These are phyloP conservation scores for Poicephalus meyeri DNA, from an alignment of 2,113 vertebrate species.

Conservation along the genomic window DNA sequence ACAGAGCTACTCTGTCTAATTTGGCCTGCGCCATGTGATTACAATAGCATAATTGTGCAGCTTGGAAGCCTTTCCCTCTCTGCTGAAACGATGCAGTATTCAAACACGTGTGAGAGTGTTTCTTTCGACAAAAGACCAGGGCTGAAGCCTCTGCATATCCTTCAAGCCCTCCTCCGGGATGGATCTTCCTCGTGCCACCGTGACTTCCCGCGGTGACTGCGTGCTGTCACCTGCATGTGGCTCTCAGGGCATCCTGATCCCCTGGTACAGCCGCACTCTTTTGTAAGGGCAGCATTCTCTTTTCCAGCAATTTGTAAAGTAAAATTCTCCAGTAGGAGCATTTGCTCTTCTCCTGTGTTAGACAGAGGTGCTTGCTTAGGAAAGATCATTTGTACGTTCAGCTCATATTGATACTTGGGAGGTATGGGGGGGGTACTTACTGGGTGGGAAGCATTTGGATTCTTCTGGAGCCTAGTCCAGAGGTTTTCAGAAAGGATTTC, in stretches of 20 bases:
- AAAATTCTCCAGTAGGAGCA: not conserved
- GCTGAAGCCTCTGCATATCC: not conserved
- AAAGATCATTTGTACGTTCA: not conserved
- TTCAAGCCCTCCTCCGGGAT: not conserved
- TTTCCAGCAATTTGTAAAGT: not conserved
- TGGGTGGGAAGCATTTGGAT: not conserved
- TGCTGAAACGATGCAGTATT: slow-evolving; percentile 47
- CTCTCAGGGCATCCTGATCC: not conserved
- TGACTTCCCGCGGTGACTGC: not conserved
- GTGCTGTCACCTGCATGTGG: not conserved
- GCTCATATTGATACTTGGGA: not conserved
- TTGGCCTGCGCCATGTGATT: not conserved
- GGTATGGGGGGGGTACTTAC: too few relatives aligned
- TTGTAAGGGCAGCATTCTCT: not conserved
- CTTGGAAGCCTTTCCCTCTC: slow-evolving; percentile 35
- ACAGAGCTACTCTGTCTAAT: slow-evolving; percentile 62
- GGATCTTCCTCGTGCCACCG: fast-evolving
- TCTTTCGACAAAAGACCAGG: not conserved
- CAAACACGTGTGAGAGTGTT: slow-evolving; percentile 36
- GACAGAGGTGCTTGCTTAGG: not conserved
- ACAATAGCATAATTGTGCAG: slow-evolving; percentile 63
- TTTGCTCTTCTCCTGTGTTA: not conserved
- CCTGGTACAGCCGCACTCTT: not conserved
- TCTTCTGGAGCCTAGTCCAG: not conserved
- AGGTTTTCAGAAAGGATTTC: not conserved